Evolutionary conservation across 2,113 vertebrate genomes (phyloP).

Genomic region (Microtus ochrogaster): DNA sequence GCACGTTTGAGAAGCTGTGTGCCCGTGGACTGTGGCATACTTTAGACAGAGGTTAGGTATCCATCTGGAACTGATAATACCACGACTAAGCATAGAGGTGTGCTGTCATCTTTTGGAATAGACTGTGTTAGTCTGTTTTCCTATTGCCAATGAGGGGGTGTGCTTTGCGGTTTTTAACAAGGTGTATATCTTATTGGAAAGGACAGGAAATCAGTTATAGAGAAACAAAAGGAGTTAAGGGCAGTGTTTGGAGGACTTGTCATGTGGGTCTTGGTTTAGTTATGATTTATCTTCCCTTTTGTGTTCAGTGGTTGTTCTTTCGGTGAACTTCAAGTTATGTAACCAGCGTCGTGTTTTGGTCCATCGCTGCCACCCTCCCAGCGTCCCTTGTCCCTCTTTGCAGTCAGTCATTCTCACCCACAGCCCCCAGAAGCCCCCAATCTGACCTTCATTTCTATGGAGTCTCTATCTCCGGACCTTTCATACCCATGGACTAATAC

Average conservation of each 20-base stretch:
- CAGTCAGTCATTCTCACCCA: neutral
- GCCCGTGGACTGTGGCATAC: neutral
- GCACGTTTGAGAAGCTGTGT: neutral
- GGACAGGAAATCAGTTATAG: neutral
- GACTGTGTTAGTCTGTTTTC: constrained; percentile 6
- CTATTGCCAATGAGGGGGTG: neutral
- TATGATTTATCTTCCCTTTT: constrained; percentile 30
- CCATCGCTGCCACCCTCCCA: neutral
- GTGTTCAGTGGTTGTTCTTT: constrained; percentile 38
- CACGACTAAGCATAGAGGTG: neutral
- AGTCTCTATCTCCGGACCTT: neutral
- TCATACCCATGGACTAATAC: neutral
- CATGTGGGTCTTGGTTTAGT: neutral
- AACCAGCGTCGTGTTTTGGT: neutral
- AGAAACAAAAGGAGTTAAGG: constrained; percentile 41
- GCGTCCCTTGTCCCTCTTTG: neutral
- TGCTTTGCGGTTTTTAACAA: neutral
- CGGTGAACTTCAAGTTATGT: neutral
- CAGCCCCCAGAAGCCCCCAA: neutral
- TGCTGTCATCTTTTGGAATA: neutral
- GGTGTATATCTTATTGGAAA: neutral
- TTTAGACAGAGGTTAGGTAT: constrained; percentile 1
- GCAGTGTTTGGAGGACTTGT: neutral
- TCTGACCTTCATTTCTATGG: neutral
- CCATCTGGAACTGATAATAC: constrained; percentile 10